Evolutionary conservation across 2,113 vertebrate species (phyloP), one percentile per base, ranked within the genome.

Genomic region (Calyptomena viridis): DNA sequence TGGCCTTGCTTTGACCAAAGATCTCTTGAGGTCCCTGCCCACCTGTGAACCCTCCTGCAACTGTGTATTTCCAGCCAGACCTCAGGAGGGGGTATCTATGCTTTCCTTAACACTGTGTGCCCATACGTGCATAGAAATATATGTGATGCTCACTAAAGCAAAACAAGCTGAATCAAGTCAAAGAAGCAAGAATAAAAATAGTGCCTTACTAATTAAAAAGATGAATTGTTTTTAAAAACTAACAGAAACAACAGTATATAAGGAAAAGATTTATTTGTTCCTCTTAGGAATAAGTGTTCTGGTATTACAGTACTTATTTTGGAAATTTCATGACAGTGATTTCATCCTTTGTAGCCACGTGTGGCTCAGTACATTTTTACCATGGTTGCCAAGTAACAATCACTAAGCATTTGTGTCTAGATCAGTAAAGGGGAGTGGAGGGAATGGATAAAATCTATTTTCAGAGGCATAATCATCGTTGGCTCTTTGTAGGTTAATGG

Each of bases 381-480:
- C 90, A 4, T 85, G 88, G 94, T 97, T 97, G 94, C 95, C 94
- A 97, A 93, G 95, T 97, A 96, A 96, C 94, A 81, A 96, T 96
- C 93, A 90, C 95, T 95, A 95, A 93, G 92, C 83, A 84, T 96
- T 96, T 95, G 69, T 90, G 83, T 88, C 94, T 92, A 63, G 93
- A 96, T 93, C 94, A 75, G 93, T 86, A 90, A 89, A 90, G 76
- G 66, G 55, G 14, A 96, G 90, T 80, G 79, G 50, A 93, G 60
- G 53, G 80, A 93, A 96, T 78, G 83, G 92, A 63, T 95, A 64
- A 94, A 94, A 93, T 93, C 95, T 96, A 86, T 96, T 96, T 96
- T 96, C 94, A 96, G 95, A 93, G 80, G 12, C 74, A 4, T 63
- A 73, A 95, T 94, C 84, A 77, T 90, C 3, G 0, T 59, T 69